Evolutionary conservation across 2,113 vertebrate genomes (phyloP), one percentile per base, ranked within the genome.

Genomic region (Alaudala cheleensis): DNA sequence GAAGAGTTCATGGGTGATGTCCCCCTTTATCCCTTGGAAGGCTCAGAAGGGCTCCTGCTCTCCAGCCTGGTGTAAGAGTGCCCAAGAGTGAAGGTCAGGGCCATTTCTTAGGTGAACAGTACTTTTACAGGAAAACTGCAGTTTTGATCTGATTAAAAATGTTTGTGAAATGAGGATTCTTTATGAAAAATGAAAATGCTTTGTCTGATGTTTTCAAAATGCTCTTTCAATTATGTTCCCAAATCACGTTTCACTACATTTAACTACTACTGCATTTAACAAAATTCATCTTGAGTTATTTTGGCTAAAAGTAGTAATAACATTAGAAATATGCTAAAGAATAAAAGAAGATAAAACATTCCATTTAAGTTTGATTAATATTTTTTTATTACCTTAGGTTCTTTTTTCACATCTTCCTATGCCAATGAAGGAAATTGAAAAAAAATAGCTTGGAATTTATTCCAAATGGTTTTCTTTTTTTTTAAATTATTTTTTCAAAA

Each of bases 21-120:
- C 28, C 80, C 19, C 5, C 1, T 2, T 49, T 51, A 20, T 23
- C 20, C 18, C 0, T 0, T 6, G 37, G 26, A 62, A 70, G 6
- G 19, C 24, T 82, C 56, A 81, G 56, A 34, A 78, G 54, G 74
- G 9, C 22, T 83, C 33, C 11, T 0, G 12, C 10, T 51, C 28
- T 60, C 44, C 57, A 72, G 34, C 37, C 31, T 51, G 31, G 8
- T 1, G 0, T 53, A 33, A 28, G 31, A 44, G 6, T 25, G 33
- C 34, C 2, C 5, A 56, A 56, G 29, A 29, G 28, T 31, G 19
- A 11, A 50, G 45, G n/a, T 11, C 44, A 29, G 15, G 17, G 19
- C 1, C 11, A 20, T 53, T 72, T 65, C 34, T 69, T 22, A 22
- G 40, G 23, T 0, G 3, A 76, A 24, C 28, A n/a, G n/a, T 28